phyloP scores from a whole-genome alignment of 1,140 invertebrate genomes.

The Carposina sasakii region DNA sequence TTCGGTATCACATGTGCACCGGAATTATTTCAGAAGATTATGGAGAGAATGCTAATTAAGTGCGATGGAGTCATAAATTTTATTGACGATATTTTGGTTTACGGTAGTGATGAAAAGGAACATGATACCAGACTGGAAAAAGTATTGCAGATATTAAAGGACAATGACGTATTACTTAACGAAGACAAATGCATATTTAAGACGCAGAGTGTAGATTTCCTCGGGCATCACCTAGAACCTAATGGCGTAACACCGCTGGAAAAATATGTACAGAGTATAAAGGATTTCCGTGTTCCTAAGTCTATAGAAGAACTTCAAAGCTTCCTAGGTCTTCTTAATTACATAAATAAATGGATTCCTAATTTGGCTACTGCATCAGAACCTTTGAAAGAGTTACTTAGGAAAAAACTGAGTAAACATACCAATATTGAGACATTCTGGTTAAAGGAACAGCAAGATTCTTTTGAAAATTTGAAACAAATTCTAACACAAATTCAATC shows the following conservation, averaged over 20 bases:
- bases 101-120: background rate
- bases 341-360: background rate
- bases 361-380: background rate
- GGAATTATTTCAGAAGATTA: background rate
- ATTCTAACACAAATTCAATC: background rate
- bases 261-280: slow-evolving; percentile 5
- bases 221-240: background rate
- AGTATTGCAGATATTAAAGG: background rate
- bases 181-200: slow-evolving; percentile 1
- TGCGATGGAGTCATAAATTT: too few species aligned
- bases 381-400: slow-evolving; percentile 3
- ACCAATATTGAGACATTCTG: background rate
- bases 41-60: background rate
- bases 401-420: slow-evolving; percentile 1
- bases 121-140: background rate
- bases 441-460: background rate
- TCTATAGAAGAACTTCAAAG: slow-evolving; percentile 6
- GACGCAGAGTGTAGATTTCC: background rate
- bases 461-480: background rate
- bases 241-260: background rate
- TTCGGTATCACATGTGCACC: too few species aligned
- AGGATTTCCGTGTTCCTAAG: slow-evolving; percentile 1
- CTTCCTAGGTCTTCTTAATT: too few species aligned
- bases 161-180: too few species aligned
- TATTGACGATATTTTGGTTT: too few species aligned